Evolutionary conservation across 2,888 invertebrate genomes (phyloP).

Genomic region (Latheticus oryzae): DNA sequence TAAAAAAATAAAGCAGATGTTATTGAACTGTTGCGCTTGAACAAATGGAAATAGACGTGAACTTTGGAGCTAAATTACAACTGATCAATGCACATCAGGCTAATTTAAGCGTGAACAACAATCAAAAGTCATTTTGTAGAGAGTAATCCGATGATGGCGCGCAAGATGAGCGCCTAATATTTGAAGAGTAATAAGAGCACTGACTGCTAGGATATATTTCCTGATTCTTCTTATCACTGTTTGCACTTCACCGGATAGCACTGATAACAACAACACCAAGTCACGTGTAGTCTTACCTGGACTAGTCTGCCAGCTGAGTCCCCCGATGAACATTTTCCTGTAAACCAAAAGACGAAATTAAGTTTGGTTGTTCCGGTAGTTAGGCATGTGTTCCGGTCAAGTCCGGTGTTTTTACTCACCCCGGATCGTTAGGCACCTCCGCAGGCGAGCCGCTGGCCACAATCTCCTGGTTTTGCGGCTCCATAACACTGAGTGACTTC

Average conservation of each 20-base stretch:
- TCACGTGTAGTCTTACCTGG: slow-evolving; percentile 80
- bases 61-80: slow-evolving; percentile 42
- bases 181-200: slow-evolving; percentile 12
- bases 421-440: slow-evolving; percentile 95
- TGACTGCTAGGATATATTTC: slow-evolving; percentile 23
- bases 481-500: slow-evolving; percentile 68
- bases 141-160: background rate
- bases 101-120: slow-evolving; percentile 42
- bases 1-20: no score
- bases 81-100: slow-evolving; percentile 44
- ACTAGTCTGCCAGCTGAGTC: slow-evolving; percentile 99
- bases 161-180: slow-evolving; percentile 1
- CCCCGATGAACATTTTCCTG: slow-evolving; percentile 99
- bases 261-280: slow-evolving; percentile 44
- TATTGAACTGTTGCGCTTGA: slow-evolving; percentile 29
- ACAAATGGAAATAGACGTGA: slow-evolving; percentile 38
- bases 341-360: slow-evolving; percentile 65
- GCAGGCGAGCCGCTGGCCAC: slow-evolving; percentile 83
- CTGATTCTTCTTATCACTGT: slow-evolving; percentile 44
- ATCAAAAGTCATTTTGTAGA: slow-evolving; percentile 16
- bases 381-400: slow-evolving; percentile 25
- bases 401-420: slow-evolving; percentile 71
- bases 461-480: slow-evolving; percentile 83
- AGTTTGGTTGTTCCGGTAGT: slow-evolving; percentile 27
- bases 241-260: slow-evolving; percentile 41